A percentile compares a stretch with the other conserved stretches of the same genome.
Evolutionary conservation across 2,888 invertebrate genomes (phyloP).

Genomic region (Elegia similella): DNA sequence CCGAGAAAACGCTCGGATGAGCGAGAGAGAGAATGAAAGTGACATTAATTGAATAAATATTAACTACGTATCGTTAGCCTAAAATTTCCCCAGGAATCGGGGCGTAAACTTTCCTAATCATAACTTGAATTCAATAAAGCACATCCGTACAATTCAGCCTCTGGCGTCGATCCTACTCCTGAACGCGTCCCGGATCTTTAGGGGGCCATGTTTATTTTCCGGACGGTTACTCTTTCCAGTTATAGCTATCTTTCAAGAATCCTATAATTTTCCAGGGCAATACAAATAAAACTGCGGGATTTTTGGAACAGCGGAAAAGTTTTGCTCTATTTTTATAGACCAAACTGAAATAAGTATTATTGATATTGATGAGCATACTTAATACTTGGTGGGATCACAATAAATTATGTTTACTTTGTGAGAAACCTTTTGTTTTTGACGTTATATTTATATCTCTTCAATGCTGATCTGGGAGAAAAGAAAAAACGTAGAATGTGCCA

Average conservation of each 20-base stretch:
- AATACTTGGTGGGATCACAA: too few relatives aligned
- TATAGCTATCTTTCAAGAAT: conserved; percentile 2
- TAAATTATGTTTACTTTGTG: too few relatives aligned
- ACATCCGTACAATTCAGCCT: conserved; percentile 52
- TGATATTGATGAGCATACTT: too few relatives aligned
- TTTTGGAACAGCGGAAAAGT: not conserved
- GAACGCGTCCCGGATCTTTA: conserved; percentile 46
- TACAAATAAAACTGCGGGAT: not conserved
- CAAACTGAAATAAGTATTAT: too few relatives aligned
- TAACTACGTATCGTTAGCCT: conserved; percentile 29
- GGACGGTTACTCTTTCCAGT: conserved; percentile 49
- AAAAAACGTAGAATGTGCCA: too few relatives aligned
- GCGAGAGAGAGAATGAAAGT: too few relatives aligned
- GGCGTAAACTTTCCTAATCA: conserved; percentile 57
- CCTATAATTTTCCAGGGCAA: not conserved
- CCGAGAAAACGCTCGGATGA: too few relatives aligned
- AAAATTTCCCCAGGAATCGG: conserved; percentile 39
- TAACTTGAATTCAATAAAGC: conserved; percentile 65
- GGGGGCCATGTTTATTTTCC: conserved; percentile 67
- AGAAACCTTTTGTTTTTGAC: too few relatives aligned
- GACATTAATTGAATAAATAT: conserved; percentile 23
- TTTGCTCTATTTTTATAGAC: too few relatives aligned
- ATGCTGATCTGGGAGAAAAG: too few relatives aligned
- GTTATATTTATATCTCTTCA: too few relatives aligned
- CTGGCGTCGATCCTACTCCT: conserved; percentile 49